Evolutionary conservation across 1,140 invertebrate species (phyloP).

Genomic region (Achatina immaculata): DNA sequence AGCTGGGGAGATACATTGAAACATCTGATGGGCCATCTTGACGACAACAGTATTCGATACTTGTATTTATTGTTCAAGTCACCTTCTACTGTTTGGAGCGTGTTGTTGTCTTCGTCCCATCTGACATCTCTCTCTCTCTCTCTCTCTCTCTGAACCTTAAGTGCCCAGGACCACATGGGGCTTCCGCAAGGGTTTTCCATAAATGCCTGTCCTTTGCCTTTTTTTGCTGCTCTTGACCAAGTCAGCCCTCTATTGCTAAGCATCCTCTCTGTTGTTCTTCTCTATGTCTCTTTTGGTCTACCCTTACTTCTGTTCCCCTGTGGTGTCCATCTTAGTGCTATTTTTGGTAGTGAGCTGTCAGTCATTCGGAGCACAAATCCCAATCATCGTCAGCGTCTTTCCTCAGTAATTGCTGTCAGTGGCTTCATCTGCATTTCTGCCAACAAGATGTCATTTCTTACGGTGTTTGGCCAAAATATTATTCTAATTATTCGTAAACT

Average conservation of each 20-base stretch:
- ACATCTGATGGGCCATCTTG: neutral
- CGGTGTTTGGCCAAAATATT: too few relatives aligned
- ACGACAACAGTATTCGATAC: constrained; percentile 8
- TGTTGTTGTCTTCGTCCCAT: neutral
- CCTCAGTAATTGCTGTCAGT: too few relatives aligned
- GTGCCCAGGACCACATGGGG: too few relatives aligned
- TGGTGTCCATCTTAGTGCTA: too few relatives aligned
- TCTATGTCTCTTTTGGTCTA: neutral
- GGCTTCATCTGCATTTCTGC: too few relatives aligned
- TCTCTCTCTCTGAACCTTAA: too few relatives aligned
- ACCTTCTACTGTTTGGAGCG: too few relatives aligned
- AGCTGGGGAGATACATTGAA: neutral
- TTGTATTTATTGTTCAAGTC: neutral
- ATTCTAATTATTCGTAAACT: too few relatives aligned
- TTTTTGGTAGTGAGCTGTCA: too few relatives aligned
- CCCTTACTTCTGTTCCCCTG: neutral
- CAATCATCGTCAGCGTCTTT: too few relatives aligned
- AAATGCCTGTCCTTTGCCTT: neutral
- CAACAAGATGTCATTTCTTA: too few relatives aligned
- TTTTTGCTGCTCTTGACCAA: constrained; percentile 1
- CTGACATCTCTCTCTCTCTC: neutral
- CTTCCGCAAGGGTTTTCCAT: neutral
- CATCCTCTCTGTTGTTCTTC: neutral
- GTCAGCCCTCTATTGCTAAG: neutral
- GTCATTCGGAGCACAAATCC: too few relatives aligned